Evolutionary conservation across 92 coral and sea anemone genomes (phyloP).

Genomic region (Palythoa grandis): DNA sequence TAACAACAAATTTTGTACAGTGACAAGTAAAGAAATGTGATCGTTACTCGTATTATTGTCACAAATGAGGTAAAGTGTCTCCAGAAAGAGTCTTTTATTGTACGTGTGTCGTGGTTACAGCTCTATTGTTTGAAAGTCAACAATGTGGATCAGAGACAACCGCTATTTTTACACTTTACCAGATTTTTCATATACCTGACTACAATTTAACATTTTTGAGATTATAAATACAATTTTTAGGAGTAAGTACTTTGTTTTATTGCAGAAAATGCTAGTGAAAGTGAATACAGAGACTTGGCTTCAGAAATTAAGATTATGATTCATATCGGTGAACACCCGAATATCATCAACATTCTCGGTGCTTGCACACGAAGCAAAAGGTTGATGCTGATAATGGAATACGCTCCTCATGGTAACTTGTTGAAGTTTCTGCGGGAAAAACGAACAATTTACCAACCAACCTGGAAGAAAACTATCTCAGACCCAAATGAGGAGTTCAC

Average conservation of each 20-base stretch:
- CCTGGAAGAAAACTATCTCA: conserved; percentile 71
- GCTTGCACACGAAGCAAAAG: conserved; percentile 88
- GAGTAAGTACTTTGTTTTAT: not conserved
- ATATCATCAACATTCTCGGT: conserved; percentile 88
- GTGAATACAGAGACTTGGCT: conserved; percentile 86
- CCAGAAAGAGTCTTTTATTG: no score
- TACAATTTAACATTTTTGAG: no score
- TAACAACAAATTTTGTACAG: no score
- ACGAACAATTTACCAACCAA: conserved; percentile 70
- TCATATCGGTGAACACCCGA: conserved; percentile 84
- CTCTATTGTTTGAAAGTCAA: no score
- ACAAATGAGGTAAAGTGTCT: no score
- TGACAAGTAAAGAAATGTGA: no score
- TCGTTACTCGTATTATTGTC: no score
- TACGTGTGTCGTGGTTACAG: no score
- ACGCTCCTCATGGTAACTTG: conserved; percentile 84
- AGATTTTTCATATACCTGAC: no score
- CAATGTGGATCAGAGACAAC: no score
- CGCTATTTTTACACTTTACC: no score
- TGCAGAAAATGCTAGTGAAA: conserved; percentile 67
- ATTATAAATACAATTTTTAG: no score
- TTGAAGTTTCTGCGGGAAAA: conserved; percentile 73
- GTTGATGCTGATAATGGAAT: conserved; percentile 87
- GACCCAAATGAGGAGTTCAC: conserved; percentile 85
- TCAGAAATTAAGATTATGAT: conserved; percentile 86